These are phyloP conservation scores for Coluber constrictor DNA, from an alignment of 2,797 vertebrate species.

Conservation along the genomic window DNA sequence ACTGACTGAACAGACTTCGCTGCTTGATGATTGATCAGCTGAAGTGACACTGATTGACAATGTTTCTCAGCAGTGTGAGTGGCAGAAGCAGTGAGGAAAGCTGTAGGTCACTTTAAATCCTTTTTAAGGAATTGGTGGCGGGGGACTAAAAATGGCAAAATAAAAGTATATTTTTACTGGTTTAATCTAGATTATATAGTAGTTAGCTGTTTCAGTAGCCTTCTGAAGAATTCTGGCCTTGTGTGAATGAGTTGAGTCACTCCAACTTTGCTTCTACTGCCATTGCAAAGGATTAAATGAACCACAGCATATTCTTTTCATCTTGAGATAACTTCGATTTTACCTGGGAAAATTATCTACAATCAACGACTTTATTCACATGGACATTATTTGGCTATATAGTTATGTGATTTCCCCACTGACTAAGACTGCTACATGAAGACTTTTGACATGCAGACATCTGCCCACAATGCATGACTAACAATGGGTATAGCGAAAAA, in stretches of 20 bases:
- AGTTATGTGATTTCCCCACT: not conserved
- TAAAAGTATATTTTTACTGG: not conserved
- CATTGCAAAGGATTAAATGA: not conserved
- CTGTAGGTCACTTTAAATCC: not conserved
- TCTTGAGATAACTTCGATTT: not conserved
- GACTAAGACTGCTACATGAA: not conserved
- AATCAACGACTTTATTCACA: not conserved
- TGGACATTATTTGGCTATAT: not conserved
- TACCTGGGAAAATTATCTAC: not conserved
- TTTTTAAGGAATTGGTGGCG: not conserved
- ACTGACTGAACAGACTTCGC: not conserved
- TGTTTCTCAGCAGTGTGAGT: not conserved
- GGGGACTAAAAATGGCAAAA: not conserved
- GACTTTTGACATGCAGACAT: not conserved
- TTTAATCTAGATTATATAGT: not conserved
- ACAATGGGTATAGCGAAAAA: not conserved
- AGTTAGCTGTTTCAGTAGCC: not conserved
- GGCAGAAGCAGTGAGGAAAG: not conserved
- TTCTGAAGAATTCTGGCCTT: not conserved
- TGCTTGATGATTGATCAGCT: not conserved
- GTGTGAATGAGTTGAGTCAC: not conserved
- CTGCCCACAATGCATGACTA: not conserved
- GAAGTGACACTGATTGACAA: not conserved
- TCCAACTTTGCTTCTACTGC: not conserved
- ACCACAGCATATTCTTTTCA: not conserved